phyloP scores from a whole-genome alignment of 2,113 vertebrate genomes.

The Aphyosemion australe region DNA sequence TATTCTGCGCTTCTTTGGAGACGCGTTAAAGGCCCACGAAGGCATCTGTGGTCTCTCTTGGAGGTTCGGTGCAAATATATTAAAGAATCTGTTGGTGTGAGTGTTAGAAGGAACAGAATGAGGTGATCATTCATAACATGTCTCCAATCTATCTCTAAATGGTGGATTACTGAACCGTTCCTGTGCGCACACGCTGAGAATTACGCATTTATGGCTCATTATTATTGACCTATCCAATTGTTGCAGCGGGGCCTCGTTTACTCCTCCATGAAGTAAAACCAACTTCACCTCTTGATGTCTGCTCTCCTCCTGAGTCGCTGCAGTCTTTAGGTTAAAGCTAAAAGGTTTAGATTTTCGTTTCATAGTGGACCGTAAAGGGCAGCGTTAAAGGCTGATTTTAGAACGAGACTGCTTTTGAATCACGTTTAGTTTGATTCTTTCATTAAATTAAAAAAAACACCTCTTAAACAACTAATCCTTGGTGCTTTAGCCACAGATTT shows the following conservation, averaged over 20 bases:
- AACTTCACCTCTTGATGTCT: constrained; percentile 3
- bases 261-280: constrained; percentile 10
- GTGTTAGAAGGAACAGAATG: constrained; percentile 52
- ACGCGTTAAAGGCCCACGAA: constrained; percentile 28
- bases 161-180: constrained; percentile 14
- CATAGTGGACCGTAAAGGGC: neutral
- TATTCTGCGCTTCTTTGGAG: constrained; percentile 18
- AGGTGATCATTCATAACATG: constrained; percentile 4
- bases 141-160: constrained; percentile 12
- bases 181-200: constrained; percentile 29
- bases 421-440: neutral
- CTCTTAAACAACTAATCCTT: neutral
- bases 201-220: constrained; percentile 26
- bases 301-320: neutral
- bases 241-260: constrained; percentile 28
- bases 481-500: neutral
- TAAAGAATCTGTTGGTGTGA: constrained; percentile 63
- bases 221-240: constrained; percentile 41
- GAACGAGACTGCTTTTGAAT: neutral
- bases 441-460: too few species aligned
- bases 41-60: constrained; percentile 12
- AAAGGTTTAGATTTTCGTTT: too few species aligned
- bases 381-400: neutral
- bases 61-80: constrained; percentile 66
- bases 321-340: neutral